phyloP scores from a whole-genome alignment of 2,888 invertebrate genomes.

The Ectemnius lituratus region DNA sequence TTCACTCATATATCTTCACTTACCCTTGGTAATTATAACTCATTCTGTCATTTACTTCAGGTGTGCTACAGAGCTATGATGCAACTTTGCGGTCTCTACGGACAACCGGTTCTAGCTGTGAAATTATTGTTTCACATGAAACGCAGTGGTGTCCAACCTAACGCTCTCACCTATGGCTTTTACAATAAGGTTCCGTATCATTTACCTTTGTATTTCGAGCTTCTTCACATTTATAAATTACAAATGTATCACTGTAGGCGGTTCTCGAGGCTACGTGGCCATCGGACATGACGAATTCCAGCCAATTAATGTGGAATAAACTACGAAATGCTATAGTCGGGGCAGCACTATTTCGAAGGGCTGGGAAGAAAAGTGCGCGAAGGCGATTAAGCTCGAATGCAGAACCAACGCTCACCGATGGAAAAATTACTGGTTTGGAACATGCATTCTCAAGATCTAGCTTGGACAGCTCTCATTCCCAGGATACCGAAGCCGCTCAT shows the following conservation, averaged over 20 bases:
- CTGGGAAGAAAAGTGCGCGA: constrained; percentile 83
- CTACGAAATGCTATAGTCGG: constrained; percentile 94
- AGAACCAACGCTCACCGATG: constrained; percentile 74
- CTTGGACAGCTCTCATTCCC: constrained; percentile 76
- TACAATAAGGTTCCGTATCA: constrained; percentile 80
- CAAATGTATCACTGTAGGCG: constrained; percentile 79
- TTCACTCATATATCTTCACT: not conserved
- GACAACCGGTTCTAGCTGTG: constrained; percentile 95
- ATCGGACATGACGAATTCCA: constrained; percentile 87
- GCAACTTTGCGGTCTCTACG: constrained; percentile 97
- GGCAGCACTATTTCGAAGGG: constrained; percentile 91
- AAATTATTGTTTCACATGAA: constrained; percentile 95
- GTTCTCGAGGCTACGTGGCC: constrained; percentile 98
- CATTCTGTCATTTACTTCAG: constrained; percentile 73
- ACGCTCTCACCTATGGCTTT: constrained; percentile 98
- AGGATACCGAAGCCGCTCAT: constrained; percentile 73
- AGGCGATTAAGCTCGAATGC: constrained; percentile 79
- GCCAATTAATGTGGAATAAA: constrained; percentile 95
- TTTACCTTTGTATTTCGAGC: too few relatives aligned
- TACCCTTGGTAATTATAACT: constrained; percentile 7
- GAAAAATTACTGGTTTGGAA: constrained; percentile 71
- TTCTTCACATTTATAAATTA: not conserved
- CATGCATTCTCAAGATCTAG: constrained; percentile 75
- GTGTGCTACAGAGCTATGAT: constrained; percentile 99
- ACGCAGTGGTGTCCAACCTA: constrained; percentile 94